These are phyloP conservation scores for Drymodes brunneopygia DNA, from an alignment of 2,113 vertebrate species.

Conservation along the genomic window DNA sequence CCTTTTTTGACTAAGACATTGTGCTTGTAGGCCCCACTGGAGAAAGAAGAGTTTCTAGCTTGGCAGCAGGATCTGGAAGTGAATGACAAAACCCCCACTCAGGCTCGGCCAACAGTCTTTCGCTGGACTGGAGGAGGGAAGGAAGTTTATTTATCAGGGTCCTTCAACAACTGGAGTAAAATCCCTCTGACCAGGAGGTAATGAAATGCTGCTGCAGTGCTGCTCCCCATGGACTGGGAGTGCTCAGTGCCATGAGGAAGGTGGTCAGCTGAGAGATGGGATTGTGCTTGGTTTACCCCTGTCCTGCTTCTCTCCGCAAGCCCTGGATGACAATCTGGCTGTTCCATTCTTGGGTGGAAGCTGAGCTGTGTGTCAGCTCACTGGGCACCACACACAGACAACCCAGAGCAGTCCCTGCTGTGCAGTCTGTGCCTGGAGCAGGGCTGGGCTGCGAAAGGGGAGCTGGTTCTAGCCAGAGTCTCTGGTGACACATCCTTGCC, in stretches of 20 bases:
- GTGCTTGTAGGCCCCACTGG: slow-evolving; percentile 74
- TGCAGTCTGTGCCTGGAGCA: neutral
- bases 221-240: neutral
- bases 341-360: neutral
- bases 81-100: slow-evolving; percentile 77
- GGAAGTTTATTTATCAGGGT: slow-evolving; percentile 92
- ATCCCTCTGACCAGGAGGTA: slow-evolving; percentile 95
- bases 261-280: neutral
- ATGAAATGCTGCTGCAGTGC: neutral
- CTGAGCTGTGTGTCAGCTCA: neutral
- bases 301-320: neutral
- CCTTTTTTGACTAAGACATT: neutral
- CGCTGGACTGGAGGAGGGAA: slow-evolving; percentile 88
- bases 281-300: neutral
- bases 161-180: slow-evolving; percentile 98
- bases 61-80: slow-evolving; percentile 94
- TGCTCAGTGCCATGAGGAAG: neutral
- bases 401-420: neutral
- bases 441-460: neutral
- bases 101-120: slow-evolving; percentile 90
- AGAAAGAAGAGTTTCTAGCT: slow-evolving; percentile 91
- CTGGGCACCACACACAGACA: neutral
- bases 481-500: neutral
- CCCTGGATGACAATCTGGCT: neutral
- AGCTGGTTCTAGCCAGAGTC: neutral